A percentile compares a stretch with the other conserved stretches of the same genome.
phyloP scores from a whole-genome alignment of 2,797 vertebrate genomes.

The Catostomus latipinnis region DNA sequence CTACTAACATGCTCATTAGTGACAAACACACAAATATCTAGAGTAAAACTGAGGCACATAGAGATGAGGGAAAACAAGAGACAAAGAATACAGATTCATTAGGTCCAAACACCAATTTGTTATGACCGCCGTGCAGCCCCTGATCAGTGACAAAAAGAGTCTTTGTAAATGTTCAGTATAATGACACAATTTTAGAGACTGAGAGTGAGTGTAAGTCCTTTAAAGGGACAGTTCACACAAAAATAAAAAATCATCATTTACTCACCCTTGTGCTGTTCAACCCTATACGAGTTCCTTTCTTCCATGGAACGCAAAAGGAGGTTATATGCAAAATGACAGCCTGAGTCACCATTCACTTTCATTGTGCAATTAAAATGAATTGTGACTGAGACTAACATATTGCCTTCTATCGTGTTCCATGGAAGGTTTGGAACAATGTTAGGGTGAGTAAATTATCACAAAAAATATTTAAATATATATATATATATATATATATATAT shows the following conservation, averaged over 20 bases:
- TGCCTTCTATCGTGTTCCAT: too few species aligned
- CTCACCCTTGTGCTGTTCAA: too few species aligned
- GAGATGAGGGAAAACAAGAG: not conserved
- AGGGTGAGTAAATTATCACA: too few species aligned
- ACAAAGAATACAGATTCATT: constrained; percentile 49
- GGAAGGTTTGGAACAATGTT: too few species aligned
- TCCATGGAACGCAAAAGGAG: not conserved
- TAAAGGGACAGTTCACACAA: not conserved
- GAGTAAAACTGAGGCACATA: constrained; percentile 16
- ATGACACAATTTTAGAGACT: constrained; percentile 30
- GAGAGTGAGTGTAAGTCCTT: not conserved
- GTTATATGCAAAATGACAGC: too few species aligned
- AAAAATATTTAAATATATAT: too few species aligned
- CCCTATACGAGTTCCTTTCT: not conserved
- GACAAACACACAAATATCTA: not conserved
- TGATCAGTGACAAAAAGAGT: constrained; percentile 39
- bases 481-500: too few species aligned
- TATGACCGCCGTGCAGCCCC: constrained; percentile 13
- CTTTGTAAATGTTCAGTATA: constrained; percentile 38
- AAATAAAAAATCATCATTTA: not conserved
- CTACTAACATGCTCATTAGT: constrained; percentile 26
- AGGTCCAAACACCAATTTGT: constrained; percentile 37
- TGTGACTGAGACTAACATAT: too few species aligned
- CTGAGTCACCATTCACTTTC: too few species aligned
- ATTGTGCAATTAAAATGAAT: too few species aligned